Base-by-base conservation (phyloP, 2,888 invertebrate genomes). In the Agrochola lychnidis region DNA sequence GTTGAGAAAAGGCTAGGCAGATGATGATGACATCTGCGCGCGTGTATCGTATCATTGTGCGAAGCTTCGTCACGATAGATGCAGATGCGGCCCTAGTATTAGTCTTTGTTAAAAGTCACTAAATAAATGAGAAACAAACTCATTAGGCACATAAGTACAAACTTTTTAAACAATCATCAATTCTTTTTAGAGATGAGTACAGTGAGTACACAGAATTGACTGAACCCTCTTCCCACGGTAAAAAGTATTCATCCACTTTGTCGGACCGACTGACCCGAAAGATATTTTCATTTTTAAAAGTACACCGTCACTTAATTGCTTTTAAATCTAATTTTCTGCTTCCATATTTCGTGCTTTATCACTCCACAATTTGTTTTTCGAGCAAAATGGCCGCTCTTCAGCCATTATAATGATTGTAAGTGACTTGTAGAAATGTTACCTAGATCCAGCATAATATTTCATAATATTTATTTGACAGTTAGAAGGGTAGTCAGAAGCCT, bases 321-420 rank as follows among this genome's bases (percentile, higher is more conserved):
- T 89, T 88, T 85, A 88, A 88, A 88, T 89, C 82, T 89, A 88
- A 88, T 89, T 87, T 89, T 90, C 86, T 85, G 85, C 88, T 86
- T 83, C 85, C 84, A 88, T 88, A 85, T 90, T 92, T 91, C 91
- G 91, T 93, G 93, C 92, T 91, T 91, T 93, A 93, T 94, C 94
- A 93, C 90, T 90, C 82, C 83, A 83, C 86, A 81, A 87, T 91
- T 94, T 92, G 89, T 92, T 94, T 93, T 91, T 92, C 90, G 90
- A 86, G 87, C 87, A 89, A 92, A 89, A 90, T 90, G 89, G 88
- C 87, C 87, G 85, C 87, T 88, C 89, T 88, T 89, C 78, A 73
- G 85, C 88, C 88, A 90, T 91, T 89, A 89, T 86, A 89, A 90
- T 89, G 89, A 92, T 91, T 90, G 87, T 79, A 84, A 79, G 88